Conservation (phyloP, 2,888 invertebrate genomes). For the Lepas anatifera region DNA sequence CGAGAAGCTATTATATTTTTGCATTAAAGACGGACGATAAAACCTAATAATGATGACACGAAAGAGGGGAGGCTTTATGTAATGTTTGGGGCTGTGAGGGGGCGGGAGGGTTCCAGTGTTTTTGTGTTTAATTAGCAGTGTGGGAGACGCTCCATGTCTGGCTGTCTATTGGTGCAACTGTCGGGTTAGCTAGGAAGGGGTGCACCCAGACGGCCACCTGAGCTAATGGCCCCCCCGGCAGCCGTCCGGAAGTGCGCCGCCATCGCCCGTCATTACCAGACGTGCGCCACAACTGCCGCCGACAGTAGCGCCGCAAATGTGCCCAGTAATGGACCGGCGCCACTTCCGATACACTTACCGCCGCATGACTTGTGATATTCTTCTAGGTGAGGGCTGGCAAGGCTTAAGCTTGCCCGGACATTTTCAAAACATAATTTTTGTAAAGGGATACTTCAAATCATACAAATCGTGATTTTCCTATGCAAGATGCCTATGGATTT, state of each 20-base stretch:
- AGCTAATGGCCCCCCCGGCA: neutral
- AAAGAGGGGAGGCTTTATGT: conserved; percentile 3
- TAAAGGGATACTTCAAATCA: no score
- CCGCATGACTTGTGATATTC: no score
- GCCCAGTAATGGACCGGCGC: no score
- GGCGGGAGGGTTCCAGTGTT: neutral
- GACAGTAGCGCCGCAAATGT: neutral
- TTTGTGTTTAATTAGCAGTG: neutral
- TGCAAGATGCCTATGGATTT: no score
- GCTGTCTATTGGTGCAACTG: neutral
- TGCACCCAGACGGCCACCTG: neutral
- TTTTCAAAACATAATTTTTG: no score
- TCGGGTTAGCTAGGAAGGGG: no score
- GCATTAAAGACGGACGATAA: conserved; percentile 12
- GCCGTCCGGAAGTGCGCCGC: neutral
- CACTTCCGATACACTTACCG: no score
- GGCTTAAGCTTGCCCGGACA: no score
- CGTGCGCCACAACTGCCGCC: neutral
- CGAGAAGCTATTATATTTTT: conserved; percentile 12
- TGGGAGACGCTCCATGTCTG: no score
- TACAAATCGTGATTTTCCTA: no score
- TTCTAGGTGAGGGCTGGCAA: no score
- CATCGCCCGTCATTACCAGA: neutral
- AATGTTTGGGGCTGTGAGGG: neutral
- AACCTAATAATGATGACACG: conserved; percentile 9